Conservation (phyloP, 2,888 invertebrate species). For the Orgyia antiqua region DNA sequence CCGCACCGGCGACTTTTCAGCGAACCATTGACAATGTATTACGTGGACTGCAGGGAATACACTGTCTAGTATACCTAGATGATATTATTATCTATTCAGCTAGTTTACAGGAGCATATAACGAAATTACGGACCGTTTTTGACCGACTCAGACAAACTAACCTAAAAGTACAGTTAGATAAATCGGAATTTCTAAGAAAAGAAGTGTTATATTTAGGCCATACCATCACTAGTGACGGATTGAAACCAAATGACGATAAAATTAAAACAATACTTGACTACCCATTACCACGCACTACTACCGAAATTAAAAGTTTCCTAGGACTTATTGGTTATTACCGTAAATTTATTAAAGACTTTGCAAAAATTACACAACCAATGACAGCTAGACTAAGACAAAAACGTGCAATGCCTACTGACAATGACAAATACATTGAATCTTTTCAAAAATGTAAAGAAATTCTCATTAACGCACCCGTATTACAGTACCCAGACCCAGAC, state of each 20-base stretch:
- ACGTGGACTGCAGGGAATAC: neutral
- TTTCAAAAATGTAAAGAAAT: slow-evolving; percentile 17
- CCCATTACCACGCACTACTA: slow-evolving; percentile 9
- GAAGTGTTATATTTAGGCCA: slow-evolving; percentile 11
- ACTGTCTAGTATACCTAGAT: too few species aligned
- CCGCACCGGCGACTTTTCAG: slow-evolving; percentile 2
- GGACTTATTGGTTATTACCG: too few species aligned
- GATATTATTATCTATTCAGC: neutral
- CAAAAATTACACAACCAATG: slow-evolving; percentile 13
- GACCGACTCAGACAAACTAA: too few species aligned
- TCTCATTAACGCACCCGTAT: slow-evolving; percentile 2
- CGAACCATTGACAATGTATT: slow-evolving; percentile 1
- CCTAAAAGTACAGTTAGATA: neutral
- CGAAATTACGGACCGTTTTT: neutral
- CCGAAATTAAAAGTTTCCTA: slow-evolving; percentile 8
- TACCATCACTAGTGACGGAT: slow-evolving; percentile 13
- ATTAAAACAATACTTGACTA: slow-evolving; percentile 10
- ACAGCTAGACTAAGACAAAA: slow-evolving; percentile 10
- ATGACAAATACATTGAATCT: neutral
- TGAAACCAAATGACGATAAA: slow-evolving; percentile 15
- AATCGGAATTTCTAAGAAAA: too few species aligned
- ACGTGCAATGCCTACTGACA: neutral
- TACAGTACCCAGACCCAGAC: slow-evolving; percentile 1
- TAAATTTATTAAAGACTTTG: too few species aligned
- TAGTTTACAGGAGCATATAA: slow-evolving; percentile 9